Evolutionary conservation across 2,113 vertebrate species (phyloP).

Genomic region (Scalopus aquaticus): DNA sequence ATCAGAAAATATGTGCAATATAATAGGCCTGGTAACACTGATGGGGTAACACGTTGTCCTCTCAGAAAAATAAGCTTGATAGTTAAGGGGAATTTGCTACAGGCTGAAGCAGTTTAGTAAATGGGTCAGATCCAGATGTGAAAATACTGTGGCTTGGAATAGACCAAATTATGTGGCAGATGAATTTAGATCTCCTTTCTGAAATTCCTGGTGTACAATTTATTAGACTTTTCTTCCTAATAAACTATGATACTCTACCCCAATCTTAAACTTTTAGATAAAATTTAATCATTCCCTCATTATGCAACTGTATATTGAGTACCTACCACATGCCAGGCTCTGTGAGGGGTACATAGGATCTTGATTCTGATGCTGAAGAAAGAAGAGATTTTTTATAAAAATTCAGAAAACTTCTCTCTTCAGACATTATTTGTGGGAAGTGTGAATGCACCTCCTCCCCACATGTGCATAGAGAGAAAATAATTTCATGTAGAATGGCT

Average conservation of each 20-base stretch:
- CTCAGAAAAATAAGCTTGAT: conserved; percentile 71
- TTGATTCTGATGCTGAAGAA: neutral
- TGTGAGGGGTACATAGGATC: neutral
- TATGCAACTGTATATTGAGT: neutral
- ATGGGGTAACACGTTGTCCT: conserved; percentile 61
- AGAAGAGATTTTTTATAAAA: conserved; percentile 13
- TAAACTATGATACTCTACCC: neutral
- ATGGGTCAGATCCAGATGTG: conserved; percentile 77
- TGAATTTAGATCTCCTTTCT: conserved; percentile 75
- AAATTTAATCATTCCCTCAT: conserved; percentile 15
- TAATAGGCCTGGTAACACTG: conserved; percentile 59
- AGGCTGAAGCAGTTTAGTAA: conserved; percentile 78
- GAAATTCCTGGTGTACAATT: conserved; percentile 63
- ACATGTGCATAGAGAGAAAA: neutral
- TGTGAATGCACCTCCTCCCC: neutral
- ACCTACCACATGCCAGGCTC: neutral
- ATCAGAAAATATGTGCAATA: conserved; percentile 69
- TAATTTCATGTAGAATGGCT: conserved; percentile 27
- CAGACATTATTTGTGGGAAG: neutral
- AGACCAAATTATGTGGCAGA: conserved; percentile 70
- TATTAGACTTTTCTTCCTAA: conserved; percentile 33
- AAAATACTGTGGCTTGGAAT: conserved; percentile 79
- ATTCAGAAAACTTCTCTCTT: conserved; percentile 17
- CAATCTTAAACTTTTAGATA: conserved; percentile 5
- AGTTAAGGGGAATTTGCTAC: conserved; percentile 77